These are phyloP conservation scores for Python bivittatus DNA, from an alignment of 2,113 vertebrate species.

Conservation along the genomic window DNA sequence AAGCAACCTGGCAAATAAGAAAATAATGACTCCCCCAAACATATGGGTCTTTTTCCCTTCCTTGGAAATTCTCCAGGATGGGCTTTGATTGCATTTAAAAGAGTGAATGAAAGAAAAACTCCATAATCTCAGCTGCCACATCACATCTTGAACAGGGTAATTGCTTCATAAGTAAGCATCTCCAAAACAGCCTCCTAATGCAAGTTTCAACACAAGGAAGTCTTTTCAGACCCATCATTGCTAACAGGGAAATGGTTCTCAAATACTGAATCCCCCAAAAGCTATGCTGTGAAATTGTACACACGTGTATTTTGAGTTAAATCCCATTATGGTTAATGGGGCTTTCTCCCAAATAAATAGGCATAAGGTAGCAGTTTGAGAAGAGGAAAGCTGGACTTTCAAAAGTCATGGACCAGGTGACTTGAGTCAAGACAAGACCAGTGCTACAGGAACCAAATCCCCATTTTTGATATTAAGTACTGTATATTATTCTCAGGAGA, in stretches of 20 bases:
- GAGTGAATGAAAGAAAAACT: slow-evolving; percentile 42
- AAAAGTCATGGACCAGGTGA: not conserved
- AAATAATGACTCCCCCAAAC: slow-evolving; percentile 61
- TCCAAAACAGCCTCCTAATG: slow-evolving; percentile 48
- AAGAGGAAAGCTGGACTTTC: slow-evolving; percentile 39
- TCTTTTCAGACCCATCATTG: slow-evolving; percentile 45
- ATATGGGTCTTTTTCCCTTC: slow-evolving; percentile 30
- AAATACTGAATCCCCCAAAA: slow-evolving; percentile 32
- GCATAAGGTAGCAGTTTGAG: not conserved
- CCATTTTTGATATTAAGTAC: not conserved
- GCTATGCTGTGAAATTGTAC: slow-evolving; percentile 31
- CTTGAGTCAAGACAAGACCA: not conserved
- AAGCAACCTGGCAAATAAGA: slow-evolving; percentile 58
- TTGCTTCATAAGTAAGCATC: slow-evolving; percentile 60
- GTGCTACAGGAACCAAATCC: not conserved
- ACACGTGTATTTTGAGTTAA: not conserved
- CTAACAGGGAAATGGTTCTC: slow-evolving; percentile 55
- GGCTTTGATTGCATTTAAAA: slow-evolving; percentile 42
- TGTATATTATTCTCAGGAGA: not conserved
- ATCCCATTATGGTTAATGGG: not conserved
- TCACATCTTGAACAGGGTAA: slow-evolving; percentile 44
- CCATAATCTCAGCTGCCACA: slow-evolving; percentile 22
- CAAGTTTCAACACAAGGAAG: not conserved
- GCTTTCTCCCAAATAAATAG: not conserved
- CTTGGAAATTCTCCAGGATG: slow-evolving; percentile 42